phyloP scores from a whole-genome alignment of 1,140 invertebrate genomes.

The Ceratina japonica region DNA sequence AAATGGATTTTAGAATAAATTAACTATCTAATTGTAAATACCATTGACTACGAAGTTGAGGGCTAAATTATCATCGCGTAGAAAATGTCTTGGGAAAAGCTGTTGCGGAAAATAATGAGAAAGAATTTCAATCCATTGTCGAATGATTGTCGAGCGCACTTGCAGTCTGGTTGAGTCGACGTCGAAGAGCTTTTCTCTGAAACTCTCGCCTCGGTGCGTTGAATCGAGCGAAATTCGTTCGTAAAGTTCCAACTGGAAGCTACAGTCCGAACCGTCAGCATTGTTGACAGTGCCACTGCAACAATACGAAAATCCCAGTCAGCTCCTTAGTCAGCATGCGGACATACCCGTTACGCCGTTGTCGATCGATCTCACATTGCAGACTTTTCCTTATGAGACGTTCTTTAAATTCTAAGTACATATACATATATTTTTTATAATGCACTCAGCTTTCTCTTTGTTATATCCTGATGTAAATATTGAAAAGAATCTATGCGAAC shows the following conservation, averaged over 20 bases:
- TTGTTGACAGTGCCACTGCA: constrained; percentile 42
- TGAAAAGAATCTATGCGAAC: no score
- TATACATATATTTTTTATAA: no score
- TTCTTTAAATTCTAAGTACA: no score
- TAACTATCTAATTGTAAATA: no score
- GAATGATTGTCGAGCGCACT: constrained; percentile 15
- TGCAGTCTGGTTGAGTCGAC: neutral
- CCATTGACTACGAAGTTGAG: no score
- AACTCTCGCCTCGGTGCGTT: neutral
- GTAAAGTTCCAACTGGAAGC: constrained; percentile 16
- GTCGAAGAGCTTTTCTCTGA: constrained; percentile 25
- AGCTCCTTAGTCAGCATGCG: constrained; percentile 25
- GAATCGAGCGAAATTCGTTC: constrained; percentile 46
- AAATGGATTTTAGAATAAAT: no score
- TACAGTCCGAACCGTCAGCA: constrained; percentile 31
- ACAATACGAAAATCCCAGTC: constrained; percentile 47
- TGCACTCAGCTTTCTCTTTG: no score
- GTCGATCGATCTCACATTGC: neutral
- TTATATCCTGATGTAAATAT: no score
- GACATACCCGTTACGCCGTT: neutral
- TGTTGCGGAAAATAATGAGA: constrained; percentile 23
- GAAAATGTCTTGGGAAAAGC: neutral
- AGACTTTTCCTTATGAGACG: neutral
- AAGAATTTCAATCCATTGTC: constrained; percentile 25
- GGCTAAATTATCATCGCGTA: no score